These are phyloP conservation scores for Cryptomyrus ogoouensis DNA, from an alignment of 2,113 vertebrate genomes.

Conservation along the genomic window DNA sequence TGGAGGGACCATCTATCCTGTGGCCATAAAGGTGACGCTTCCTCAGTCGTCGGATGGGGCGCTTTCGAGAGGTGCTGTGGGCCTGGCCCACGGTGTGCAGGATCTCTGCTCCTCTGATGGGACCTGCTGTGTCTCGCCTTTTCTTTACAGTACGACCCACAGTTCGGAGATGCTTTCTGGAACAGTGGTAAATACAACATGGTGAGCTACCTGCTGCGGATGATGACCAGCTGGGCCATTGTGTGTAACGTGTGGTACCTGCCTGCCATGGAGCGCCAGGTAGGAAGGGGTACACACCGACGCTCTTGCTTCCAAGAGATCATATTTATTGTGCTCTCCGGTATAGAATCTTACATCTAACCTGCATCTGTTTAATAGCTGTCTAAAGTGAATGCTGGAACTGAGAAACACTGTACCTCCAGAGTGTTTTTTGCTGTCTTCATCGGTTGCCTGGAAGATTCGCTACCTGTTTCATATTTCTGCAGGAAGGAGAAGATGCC, in stretches of 20 bases:
- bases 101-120: not conserved
- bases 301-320: not conserved
- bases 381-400: too few relatives aligned
- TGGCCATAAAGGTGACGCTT: slow-evolving; percentile 90
- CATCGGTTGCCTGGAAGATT: not conserved
- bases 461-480: slow-evolving; percentile 20
- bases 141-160: slow-evolving; percentile 78
- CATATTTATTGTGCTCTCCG: not conserved
- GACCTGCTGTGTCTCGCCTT: not conserved
- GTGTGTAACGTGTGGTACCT: slow-evolving; percentile 95
- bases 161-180: slow-evolving; percentile 94
- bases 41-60: not conserved
- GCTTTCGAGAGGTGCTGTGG: not conserved
- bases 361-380: not conserved
- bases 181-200: slow-evolving; percentile 89
- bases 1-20: slow-evolving; percentile 85
- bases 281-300: slow-evolving; percentile 33
- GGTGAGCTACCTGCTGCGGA: slow-evolving; percentile 83
- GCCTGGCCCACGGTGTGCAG: too few relatives aligned
- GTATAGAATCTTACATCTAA: not conserved
- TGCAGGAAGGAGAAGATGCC: slow-evolving; percentile 81
- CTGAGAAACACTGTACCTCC: not conserved
- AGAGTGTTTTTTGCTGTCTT: not conserved
- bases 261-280: slow-evolving; percentile 83
- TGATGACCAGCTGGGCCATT: slow-evolving; percentile 96